Base-by-base conservation (phyloP, 1,140 invertebrate species). In the Mycetomoellerius zeteki region DNA sequence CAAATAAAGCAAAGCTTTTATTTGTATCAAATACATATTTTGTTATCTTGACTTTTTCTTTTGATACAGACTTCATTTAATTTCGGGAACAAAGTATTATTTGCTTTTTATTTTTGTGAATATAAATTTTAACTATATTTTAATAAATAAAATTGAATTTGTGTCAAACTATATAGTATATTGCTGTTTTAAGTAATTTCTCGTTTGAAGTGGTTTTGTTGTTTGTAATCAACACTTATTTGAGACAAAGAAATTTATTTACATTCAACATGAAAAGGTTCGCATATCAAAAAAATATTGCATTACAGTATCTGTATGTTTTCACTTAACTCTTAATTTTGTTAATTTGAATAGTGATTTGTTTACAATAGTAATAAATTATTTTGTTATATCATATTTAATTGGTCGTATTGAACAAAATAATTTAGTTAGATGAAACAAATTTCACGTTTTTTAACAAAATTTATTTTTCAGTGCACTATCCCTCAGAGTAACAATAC, bases 11-110 rank as follows among this genome's bases (percentile, higher is more conserved):
- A 73, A 33, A 56, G 5, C 19, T 56, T 73, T 73, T n/a, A 73
- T 33, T 54, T 56, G 3, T 21, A 73, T 73, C 27, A 21, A 56
- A 54, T 73, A 4, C 54, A 73, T 73, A 73, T 73, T 73, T 56
- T 33, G 50, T 56, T 54, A 54, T 73, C 19, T 73, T 3, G 0
- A 33, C 2, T 30, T 30, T 2, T 30, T 64, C 16, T 30, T 64
- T 64, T 16, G 6, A 64, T 30, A 30, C 24, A 27, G 27, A 62
- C 4, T 62, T 62, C 16, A 6, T 62, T 62, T 30, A 73, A 2
- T 73, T 73, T 0, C 5, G 33, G 12, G 14, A 33, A 33, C 71
- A 50, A 50, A 71, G 50, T 50, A 24, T 50, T 71, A 16, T 14
- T 71, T 50, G 7, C 14, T 50, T 50, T 52, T n/a, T 52, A 52